Evolutionary conservation across 2,113 vertebrate genomes (phyloP), one percentile per base, ranked within the genome.

Genomic region (Mungos mungo): DNA sequence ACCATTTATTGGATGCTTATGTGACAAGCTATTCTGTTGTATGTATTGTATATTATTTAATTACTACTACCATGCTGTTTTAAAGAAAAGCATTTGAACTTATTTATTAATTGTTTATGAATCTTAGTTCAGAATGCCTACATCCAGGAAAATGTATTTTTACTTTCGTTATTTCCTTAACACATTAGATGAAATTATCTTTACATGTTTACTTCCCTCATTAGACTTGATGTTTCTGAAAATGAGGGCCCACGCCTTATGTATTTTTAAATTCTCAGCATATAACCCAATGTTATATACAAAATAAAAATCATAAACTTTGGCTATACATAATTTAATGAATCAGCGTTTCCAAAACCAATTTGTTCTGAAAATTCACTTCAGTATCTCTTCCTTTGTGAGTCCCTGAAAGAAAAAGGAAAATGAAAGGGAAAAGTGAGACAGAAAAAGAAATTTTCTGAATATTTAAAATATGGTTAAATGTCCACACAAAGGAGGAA

Each of bases 221-320:
- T 65, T 80, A 95, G 21, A 95, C 66, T 90, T 96, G 60, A 68
- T 38, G 54, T 85, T 94, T 92, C 79, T 95, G 41, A 91, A 96
- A 95, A 93, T 47, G 87, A 93, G 38, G 5, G 19, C 45, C 38
- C 7, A 71, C 38, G 38, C 6, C 21, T 57, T 85, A 54, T 41
- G 90, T 96, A 88, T 63, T 82, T 95, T 96, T 84, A 69, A 96
- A 95, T 92, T 80, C 3, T 16, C 16, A 76, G 15, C 47, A 77
- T 8, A 35, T 12, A 90, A 63, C 9, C 66, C 5, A 65, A 41
- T 57, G 7, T 21, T 81, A 54, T 81, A 47, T 23, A 41, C 76
- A 84, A 88, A 84, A 50, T 50, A 50, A 54, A 97, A 79, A 81
- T 0, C 85, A 66, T 45, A 90, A 80, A 71, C 7, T 71, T 38